Base-by-base conservation (phyloP, 2,113 vertebrate species). In the Salvator merianae region DNA sequence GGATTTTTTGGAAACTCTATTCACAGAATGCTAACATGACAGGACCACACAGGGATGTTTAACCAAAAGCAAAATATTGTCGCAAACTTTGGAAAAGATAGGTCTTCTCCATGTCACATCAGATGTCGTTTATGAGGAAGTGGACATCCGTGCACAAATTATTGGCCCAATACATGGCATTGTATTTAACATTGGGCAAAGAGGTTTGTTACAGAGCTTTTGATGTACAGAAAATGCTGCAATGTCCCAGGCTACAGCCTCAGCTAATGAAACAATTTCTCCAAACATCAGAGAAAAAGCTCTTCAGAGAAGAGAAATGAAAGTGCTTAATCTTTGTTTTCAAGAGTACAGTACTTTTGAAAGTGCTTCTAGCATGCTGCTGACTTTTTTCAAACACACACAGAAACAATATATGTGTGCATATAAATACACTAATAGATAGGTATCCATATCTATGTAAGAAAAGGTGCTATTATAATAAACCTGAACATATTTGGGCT, bases 301-400 rank as follows among this genome's bases (percentile, higher is more conserved):
- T 89, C 88, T 91, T 88, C 73, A 79, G 63, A 76, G 71, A 88
- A 87, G 88, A 90, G 88, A 81, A 81, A 87, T 77, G 50, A 96
- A 96, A 96, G 95, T 96, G 95, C 95, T 7, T 93, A 82, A 69
- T 83, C 73, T 81, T 91, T 93, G 40, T 73, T 20, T 85, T 30
- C 87, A 94, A 94, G 14, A 30, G 70, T 86, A 71, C 85, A n/a
- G n/a, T n/a, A n/a, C 90, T 93, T 91, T 92, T 86, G n/a, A 94
- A 94, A 95, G 95, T 95, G 94, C 93, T 91, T 88, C 68, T 38
- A 62, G 1, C 6, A 65, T 0, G 0, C 72, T 79, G 66, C 63
- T 88, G 10, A 86, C 34, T 55, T 62, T n/a, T 74, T 89, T 87
- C 88, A 87, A 81, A 28, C 7, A 36, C 4, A 10, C 22, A 40